phyloP scores from a whole-genome alignment of 2,888 invertebrate species.

The Slavum lentiscoides region DNA sequence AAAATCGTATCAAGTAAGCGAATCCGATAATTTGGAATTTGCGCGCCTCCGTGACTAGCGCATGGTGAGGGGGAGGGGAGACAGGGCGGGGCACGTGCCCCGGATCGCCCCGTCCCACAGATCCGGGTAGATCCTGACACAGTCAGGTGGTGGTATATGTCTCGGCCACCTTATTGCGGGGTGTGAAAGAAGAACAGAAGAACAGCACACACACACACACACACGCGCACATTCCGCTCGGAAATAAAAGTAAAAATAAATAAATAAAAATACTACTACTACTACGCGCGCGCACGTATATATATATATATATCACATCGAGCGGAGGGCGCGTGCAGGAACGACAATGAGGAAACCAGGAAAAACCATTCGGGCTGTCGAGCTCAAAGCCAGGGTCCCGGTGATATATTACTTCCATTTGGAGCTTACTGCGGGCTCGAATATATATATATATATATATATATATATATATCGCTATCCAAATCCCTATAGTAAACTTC shows the following conservation, averaged over 20 bases:
- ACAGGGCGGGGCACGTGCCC: no score
- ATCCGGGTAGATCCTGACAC: no score
- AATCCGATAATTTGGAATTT: no score
- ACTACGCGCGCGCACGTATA: background rate
- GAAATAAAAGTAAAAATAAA: background rate
- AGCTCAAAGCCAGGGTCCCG: constrained; percentile 59
- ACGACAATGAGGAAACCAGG: constrained; percentile 55
- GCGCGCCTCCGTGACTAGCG: no score
- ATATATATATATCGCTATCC: constrained; percentile 31
- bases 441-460: background rate
- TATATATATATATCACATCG: constrained; percentile 25
- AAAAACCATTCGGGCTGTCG: constrained; percentile 60
- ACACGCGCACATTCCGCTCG: background rate
- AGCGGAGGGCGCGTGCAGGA: constrained; percentile 34
- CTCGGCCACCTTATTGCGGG: no score
- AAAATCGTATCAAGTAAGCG: no score
- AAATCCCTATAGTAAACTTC: constrained; percentile 53
- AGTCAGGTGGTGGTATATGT: no score
- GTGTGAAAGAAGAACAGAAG: no score
- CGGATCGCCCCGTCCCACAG: no score
- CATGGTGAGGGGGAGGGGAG: no score
- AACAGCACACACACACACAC: background rate
- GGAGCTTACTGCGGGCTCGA: constrained; percentile 54
- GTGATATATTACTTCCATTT: constrained; percentile 60
- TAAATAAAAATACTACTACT: background rate